Percentiles rank a stretch among this genome's conserved stretches.
phyloP scores from a whole-genome alignment of 2,113 vertebrate genomes.

The Coracopsis vasa region DNA sequence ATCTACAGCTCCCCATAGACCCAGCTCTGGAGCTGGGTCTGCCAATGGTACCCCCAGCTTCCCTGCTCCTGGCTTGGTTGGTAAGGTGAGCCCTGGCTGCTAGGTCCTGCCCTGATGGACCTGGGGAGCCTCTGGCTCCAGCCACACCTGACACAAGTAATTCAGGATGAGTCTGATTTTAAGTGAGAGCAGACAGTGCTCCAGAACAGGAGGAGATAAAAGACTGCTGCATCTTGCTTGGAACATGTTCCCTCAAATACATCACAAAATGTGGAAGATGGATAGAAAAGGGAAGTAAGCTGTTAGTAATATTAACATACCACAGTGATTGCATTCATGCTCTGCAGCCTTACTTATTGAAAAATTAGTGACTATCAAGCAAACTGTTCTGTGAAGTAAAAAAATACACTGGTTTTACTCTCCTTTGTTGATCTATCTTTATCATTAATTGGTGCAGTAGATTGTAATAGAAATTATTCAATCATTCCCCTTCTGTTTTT shows the following conservation, averaged over 20 bases:
- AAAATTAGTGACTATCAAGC: not conserved
- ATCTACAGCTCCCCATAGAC: not conserved
- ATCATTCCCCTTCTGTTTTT: not conserved
- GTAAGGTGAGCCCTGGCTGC: not conserved
- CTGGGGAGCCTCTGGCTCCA: not conserved
- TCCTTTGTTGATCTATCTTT: not conserved
- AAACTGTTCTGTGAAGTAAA: not conserved
- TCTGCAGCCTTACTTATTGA: not conserved
- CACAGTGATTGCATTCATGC: not conserved
- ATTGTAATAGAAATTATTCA: not conserved
- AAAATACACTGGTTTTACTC: too few species aligned
- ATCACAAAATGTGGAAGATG: not conserved
- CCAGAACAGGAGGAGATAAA: not conserved
- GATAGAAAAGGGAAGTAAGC: not conserved
- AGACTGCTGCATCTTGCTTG: not conserved
- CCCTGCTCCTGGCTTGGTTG: fast-evolving
- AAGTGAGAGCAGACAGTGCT: not conserved
- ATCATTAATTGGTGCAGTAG: not conserved
- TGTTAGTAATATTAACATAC: not conserved
- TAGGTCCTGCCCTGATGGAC: not conserved
- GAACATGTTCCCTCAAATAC: not conserved
- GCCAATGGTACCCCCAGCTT: not conserved
- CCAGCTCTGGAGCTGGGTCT: not conserved
- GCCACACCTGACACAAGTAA: not conserved
- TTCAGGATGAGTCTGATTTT: not conserved